Base-by-base conservation (phyloP, 2,797 vertebrate genomes). In the Pachyuromys duprasi region DNA sequence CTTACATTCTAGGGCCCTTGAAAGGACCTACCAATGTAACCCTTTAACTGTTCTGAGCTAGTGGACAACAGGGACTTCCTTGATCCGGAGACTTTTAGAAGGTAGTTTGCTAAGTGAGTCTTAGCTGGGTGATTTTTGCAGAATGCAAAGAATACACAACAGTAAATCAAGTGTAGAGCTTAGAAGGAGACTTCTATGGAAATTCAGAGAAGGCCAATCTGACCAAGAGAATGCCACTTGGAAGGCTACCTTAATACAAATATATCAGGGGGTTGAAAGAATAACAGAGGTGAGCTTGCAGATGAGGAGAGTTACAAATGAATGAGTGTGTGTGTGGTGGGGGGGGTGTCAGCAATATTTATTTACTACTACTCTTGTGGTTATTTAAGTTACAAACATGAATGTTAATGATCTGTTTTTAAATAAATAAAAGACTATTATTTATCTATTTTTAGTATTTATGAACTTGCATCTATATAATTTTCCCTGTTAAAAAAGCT, bases 71-170 rank as follows among this genome's bases (percentile, higher is more conserved):
- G 3, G 62, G 60, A 82, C 4, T 70, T 94, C 39, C 84, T 74
- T 96, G 75, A 39, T 26, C 5, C 79, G 63, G n/a, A 89, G 39
- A 94, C 91, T 76, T 42, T 45, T 53, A 69, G 26, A 86, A 86
- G 69, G 9, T 82, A 39, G n/a, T 65, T 89, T 86, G 28, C 31
- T 79, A 79, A 24, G 24, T 24, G 49, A 86, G 39, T 74, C 4
- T 14, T 49, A 9, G 0, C 36, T 8, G 55, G 62, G 4, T 72
- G 22, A 74, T 26, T 42, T 55, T 24, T 87, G 3, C 45, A 42
- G 22, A 13, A n/a, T 36, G 4, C 49, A 76, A 91, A 55, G 28
- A 88, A 87, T 17, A 18, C 4, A 15, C n/a, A 76, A 60, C 1
- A 22, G 39, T 24, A 2, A 33, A 7, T 31, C 33, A 69, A 55